Conservation (phyloP, 2,888 invertebrate species). For the Caradrina clavipalpis region DNA sequence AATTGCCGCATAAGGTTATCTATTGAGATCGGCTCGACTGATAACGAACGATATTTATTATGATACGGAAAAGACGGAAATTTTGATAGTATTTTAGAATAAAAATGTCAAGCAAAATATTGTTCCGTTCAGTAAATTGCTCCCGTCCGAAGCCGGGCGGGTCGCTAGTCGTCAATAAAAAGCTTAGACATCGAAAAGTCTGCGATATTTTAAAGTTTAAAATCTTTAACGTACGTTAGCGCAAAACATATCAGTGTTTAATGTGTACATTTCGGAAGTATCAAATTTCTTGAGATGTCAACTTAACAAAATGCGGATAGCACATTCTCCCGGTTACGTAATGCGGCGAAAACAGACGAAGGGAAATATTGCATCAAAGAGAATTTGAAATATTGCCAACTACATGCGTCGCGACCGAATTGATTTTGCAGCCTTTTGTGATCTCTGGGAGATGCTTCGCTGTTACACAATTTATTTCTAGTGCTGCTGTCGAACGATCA, state of each 20-base stretch:
- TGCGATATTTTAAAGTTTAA: background rate
- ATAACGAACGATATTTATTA: no score
- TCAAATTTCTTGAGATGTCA: slow-evolving; percentile 63
- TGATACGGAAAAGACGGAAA: no score
- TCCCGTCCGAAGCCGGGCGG: no score
- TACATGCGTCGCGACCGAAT: slow-evolving; percentile 82
- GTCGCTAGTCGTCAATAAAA: no score
- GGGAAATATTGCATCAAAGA: slow-evolving; percentile 85
- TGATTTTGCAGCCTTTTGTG: slow-evolving; percentile 83
- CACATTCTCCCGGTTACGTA: slow-evolving; percentile 74
- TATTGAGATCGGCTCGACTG: no score
- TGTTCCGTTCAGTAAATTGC: no score
- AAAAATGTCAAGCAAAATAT: no score
- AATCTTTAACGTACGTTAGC: background rate
- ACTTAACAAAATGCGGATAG: slow-evolving; percentile 69
- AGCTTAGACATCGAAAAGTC: background rate
- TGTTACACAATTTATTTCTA: slow-evolving; percentile 66
- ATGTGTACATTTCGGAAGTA: slow-evolving; percentile 36
- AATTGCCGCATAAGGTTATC: no score
- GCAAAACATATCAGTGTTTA: slow-evolving; percentile 12
- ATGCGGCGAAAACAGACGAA: slow-evolving; percentile 72
- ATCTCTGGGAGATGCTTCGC: slow-evolving; percentile 65
- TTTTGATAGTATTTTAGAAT: no score
- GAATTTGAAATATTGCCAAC: slow-evolving; percentile 89
- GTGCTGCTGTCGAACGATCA: slow-evolving; percentile 37